These are phyloP conservation scores for Bursaphelenchus mucronatus DNA, from an alignment of 1,140 invertebrate genomes.

Conservation along the genomic window DNA sequence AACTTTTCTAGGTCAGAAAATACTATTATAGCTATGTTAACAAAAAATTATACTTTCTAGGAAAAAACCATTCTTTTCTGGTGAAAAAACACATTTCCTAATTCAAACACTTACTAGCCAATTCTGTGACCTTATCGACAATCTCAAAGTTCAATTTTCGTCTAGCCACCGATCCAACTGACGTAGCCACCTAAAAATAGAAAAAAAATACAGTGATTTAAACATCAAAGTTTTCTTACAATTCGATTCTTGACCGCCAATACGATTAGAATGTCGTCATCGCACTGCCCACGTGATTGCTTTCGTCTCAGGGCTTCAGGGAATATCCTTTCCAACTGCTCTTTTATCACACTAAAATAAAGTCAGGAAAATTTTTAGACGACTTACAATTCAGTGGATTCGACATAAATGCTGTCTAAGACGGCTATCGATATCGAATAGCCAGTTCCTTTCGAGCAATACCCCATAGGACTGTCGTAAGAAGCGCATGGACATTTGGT, in stretches of 20 bases:
- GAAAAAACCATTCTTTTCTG: no score
- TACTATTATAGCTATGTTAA: no score
- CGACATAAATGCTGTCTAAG: constrained; percentile 13
- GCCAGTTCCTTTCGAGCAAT: constrained; percentile 14
- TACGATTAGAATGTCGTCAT: constrained; percentile 22
- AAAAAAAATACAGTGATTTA: not conserved
- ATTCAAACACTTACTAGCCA: constrained; percentile 9
- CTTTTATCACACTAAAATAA: constrained; percentile 3
- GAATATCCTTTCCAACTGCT: not conserved
- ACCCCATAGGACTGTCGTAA: not conserved
- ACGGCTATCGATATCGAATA: constrained; percentile 21
- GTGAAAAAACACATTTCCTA: no score
- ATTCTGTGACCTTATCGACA: constrained; percentile 2
- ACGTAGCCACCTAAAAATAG: not conserved
- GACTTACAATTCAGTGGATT: constrained; percentile 5
- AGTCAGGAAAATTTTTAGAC: not conserved
- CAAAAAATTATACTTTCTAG: no score
- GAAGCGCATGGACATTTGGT: constrained; percentile 7
- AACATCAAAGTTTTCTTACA: no score
- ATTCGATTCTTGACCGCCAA: not conserved
- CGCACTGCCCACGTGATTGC: constrained; percentile 21
- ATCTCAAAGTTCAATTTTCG: constrained; percentile 1
- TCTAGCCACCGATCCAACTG: not conserved
- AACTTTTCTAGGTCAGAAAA: no score
- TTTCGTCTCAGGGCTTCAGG: constrained; percentile 6